These are phyloP conservation scores for Brachylomia viminalis DNA, from an alignment of 2,888 invertebrate genomes.

Conservation along the genomic window DNA sequence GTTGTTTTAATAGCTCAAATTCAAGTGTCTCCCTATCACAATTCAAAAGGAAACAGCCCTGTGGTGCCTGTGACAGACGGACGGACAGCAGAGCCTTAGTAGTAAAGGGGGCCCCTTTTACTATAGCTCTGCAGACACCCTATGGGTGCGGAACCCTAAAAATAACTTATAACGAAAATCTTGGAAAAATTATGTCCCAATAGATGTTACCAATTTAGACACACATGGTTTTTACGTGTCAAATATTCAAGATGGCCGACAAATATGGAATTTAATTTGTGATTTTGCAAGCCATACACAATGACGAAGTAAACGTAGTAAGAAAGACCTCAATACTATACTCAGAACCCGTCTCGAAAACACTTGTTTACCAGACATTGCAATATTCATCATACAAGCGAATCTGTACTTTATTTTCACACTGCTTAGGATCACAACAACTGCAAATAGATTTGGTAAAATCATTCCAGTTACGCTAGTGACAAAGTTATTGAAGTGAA, in stretches of 20 bases:
- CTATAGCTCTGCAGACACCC: no score
- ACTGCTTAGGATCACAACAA: fast-evolving
- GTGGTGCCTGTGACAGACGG: no score
- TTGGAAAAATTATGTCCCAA: conserved; percentile 1
- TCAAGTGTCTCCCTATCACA: no score
- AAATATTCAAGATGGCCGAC: conserved; percentile 41
- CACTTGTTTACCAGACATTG: neutral
- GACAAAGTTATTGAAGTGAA: conserved; percentile 17
- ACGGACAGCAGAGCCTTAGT: no score
- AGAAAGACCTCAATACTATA: conserved; percentile 54
- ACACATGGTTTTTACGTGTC: conserved; percentile 46
- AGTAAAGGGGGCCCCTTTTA: no score
- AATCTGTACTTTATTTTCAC: neutral
- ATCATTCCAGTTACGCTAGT: neutral
- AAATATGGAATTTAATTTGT: conserved; percentile 21
- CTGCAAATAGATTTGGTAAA: conserved; percentile 20
- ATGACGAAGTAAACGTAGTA: conserved; percentile 36
- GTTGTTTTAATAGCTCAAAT: no score
- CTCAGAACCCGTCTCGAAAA: conserved; percentile 50
- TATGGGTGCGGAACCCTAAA: neutral
- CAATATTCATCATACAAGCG: neutral
- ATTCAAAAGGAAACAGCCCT: no score
- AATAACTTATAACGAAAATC: neutral
- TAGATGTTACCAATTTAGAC: conserved; percentile 17
- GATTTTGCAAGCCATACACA: conserved; percentile 46